Evolutionary conservation across 1,140 invertebrate species (phyloP).

Genomic region (Planococcus citri): DNA sequence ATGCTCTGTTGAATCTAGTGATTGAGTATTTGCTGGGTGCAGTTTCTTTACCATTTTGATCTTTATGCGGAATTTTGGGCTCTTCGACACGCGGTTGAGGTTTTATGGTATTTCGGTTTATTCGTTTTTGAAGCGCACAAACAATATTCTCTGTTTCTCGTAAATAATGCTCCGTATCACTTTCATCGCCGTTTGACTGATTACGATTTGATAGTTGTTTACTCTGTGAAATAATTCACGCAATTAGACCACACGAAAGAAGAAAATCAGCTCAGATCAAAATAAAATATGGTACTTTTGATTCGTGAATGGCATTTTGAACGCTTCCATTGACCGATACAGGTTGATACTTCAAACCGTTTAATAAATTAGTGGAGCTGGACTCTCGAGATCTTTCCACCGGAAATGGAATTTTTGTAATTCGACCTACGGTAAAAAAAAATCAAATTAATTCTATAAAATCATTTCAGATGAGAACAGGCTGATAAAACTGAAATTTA

Average conservation of each 20-base stretch:
- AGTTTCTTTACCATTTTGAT: not conserved
- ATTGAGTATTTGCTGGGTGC: not conserved
- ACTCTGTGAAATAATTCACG: not conserved
- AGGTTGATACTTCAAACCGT: not conserved
- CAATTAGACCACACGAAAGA: not conserved
- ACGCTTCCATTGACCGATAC: not conserved
- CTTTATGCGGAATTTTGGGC: not conserved
- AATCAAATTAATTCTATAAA: too few species aligned
- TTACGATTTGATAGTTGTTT: not conserved
- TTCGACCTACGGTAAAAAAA: not conserved
- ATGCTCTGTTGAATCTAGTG: constrained; percentile 8
- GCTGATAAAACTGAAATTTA: too few species aligned
- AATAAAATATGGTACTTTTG: not conserved
- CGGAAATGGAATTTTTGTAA: not conserved
- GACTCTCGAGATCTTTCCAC: not conserved
- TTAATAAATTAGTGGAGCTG: not conserved
- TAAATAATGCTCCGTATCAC: not conserved
- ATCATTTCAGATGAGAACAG: too few species aligned
- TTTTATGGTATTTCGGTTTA: not conserved
- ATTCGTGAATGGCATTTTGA: not conserved
- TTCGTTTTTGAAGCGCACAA: not conserved
- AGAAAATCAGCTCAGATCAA: too few species aligned
- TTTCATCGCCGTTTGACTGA: not conserved
- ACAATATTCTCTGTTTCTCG: not conserved
- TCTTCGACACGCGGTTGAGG: not conserved